Evolutionary conservation across 2,113 vertebrate species (phyloP).

Genomic region (Pachyramphus minor): DNA sequence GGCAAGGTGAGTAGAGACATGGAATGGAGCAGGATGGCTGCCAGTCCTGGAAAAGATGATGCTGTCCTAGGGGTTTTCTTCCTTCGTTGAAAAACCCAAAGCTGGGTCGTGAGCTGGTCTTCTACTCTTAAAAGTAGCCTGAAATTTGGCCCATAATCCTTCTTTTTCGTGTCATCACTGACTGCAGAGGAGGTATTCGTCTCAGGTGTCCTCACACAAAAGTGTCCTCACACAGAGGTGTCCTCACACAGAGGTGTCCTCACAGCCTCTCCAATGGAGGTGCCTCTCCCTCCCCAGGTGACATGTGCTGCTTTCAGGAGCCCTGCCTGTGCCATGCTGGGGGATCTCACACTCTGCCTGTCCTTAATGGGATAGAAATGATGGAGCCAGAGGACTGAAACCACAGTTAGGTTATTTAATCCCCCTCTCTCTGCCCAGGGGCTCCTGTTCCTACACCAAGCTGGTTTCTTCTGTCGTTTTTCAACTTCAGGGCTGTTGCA

Average conservation of each 20-base stretch:
- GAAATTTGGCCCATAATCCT: neutral
- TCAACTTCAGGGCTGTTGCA: neutral
- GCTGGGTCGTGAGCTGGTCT: neutral
- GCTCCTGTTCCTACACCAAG: neutral
- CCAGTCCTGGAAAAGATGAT: neutral
- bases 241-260: neutral
- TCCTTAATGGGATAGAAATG: neutral
- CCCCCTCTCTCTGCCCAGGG: neutral
- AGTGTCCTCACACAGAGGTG: neutral
- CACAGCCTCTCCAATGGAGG: fast-evolving
- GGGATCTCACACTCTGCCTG: neutral
- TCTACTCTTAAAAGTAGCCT: neutral
- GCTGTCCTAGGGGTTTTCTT: neutral
- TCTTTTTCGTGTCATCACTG: neutral
- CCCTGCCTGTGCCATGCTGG: neutral
- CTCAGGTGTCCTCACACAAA: neutral
- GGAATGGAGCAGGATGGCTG: neutral
- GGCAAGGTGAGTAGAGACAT: neutral
- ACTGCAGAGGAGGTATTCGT: neutral
- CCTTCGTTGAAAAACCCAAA: neutral
- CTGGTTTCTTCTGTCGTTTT: neutral
- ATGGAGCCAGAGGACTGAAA: neutral
- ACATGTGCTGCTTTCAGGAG: neutral
- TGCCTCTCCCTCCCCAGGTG: neutral
- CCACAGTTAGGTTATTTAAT: neutral